phyloP scores from a whole-genome alignment of 2,888 invertebrate genomes.

The Anorthoa munda region DNA sequence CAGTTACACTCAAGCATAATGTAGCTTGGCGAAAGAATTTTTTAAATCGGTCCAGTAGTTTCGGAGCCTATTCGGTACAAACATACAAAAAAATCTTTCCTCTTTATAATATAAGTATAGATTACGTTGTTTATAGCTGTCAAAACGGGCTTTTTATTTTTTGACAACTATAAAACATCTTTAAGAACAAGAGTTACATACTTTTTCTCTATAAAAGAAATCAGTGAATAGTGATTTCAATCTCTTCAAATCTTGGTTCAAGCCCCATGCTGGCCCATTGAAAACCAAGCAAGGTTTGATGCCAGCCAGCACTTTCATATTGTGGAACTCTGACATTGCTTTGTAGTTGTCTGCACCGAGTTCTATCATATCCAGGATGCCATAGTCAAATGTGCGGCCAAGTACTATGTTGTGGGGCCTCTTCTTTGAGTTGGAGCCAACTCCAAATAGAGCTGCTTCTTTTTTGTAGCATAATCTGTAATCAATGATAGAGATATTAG shows the following conservation, averaged over 20 bases:
- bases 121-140: no score
- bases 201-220: constrained; percentile 96
- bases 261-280: constrained; percentile 97
- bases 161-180: no score
- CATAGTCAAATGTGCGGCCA: constrained; percentile 97
- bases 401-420: constrained; percentile 97
- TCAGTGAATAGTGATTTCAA: constrained; percentile 97
- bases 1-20: no score
- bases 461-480: constrained; percentile 94
- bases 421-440: constrained; percentile 98
- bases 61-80: no score
- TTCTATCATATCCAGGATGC: constrained; percentile 98
- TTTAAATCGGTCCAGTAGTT: no score
- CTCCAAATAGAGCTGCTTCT: constrained; percentile 97
- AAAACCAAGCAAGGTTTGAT: constrained; percentile 98
- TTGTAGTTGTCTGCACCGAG: constrained; percentile 96
- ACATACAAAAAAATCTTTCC: no score
- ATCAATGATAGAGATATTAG: constrained; percentile 23
- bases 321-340: constrained; percentile 95
- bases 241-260: constrained; percentile 94
- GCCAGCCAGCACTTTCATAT: constrained; percentile 94
- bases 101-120: no score
- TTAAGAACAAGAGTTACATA: constrained; percentile 57
- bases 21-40: no score
- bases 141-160: no score